Percentiles rank a stretch among this genome's conserved stretches.
Evolutionary conservation across 2,888 invertebrate genomes (phyloP).

Genomic region (Zele albiditarsus): DNA sequence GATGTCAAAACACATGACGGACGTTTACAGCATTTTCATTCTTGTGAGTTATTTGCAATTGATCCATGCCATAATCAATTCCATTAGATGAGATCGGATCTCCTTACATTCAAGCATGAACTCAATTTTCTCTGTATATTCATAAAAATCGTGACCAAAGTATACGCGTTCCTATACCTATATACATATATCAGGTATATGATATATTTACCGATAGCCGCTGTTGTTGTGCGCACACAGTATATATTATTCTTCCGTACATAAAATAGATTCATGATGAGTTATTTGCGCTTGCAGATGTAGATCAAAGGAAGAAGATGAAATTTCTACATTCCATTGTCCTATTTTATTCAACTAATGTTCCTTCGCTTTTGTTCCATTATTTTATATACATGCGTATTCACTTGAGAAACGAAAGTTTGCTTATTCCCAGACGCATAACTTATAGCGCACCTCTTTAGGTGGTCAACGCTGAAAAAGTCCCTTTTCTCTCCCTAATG

Average conservation of each 20-base stretch:
- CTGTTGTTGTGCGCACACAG: not conserved
- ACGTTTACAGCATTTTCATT: no score
- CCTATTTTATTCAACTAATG: conserved; percentile 53
- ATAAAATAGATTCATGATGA: no score
- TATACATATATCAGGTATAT: not conserved
- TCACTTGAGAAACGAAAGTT: conserved; percentile 44
- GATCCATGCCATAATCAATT: no score
- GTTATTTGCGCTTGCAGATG: conserved; percentile 3
- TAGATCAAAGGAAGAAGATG: conserved; percentile 36
- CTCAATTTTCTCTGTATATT: not conserved
- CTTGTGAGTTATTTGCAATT: no score
- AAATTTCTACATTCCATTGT: conserved; percentile 55
- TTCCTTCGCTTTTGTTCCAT: conserved; percentile 55
- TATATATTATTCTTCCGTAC: not conserved
- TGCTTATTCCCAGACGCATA: conserved; percentile 51
- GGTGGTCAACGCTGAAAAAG: conserved; percentile 43
- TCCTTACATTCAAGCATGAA: conserved; percentile 6
- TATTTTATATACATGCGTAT: conserved; percentile 51
- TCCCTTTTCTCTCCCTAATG: not conserved
- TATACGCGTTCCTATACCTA: not conserved
- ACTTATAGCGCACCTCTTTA: conserved; percentile 41
- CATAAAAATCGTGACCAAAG: conserved; percentile 5
- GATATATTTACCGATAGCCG: no score
- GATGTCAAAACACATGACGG: no score
- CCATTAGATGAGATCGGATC: not conserved